Evolutionary conservation across 2,113 vertebrate species (phyloP).

Genomic region (Hydrolagus affinis): DNA sequence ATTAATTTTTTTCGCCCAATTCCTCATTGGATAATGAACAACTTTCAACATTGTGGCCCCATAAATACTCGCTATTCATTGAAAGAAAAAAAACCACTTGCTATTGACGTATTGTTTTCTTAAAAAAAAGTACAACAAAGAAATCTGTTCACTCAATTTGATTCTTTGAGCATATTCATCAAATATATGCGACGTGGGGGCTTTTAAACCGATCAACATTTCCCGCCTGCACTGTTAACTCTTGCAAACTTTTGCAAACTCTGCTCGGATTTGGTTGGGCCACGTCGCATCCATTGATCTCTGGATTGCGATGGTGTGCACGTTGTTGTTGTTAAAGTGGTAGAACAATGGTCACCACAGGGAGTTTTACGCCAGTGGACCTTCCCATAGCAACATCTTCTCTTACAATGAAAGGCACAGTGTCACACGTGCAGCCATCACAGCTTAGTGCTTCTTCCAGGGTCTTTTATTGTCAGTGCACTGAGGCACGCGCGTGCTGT

Average conservation of each 20-base stretch:
- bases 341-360: neutral
- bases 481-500: slow-evolving; percentile 34
- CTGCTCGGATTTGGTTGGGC: no score
- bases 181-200: neutral
- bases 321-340: neutral
- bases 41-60: neutral
- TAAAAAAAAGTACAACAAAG: no score
- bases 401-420: slow-evolving; percentile 42
- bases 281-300: no score
- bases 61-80: no score
- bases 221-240: neutral
- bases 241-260: neutral
- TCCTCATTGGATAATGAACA: neutral
- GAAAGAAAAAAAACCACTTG: neutral
- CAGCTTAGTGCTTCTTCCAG: slow-evolving; percentile 35
- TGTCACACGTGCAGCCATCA: slow-evolving; percentile 41
- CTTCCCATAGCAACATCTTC: slow-evolving; percentile 21
- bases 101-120: neutral
- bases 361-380: neutral
- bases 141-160: no score
- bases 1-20: no score
- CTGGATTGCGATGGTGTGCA: neutral
- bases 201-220: neutral
- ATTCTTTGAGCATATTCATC: neutral
- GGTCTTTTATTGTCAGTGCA: neutral